These are phyloP conservation scores for Drosophila arawakana DNA, from an alignment of 1,140 invertebrate species.

Conservation along the genomic window DNA sequence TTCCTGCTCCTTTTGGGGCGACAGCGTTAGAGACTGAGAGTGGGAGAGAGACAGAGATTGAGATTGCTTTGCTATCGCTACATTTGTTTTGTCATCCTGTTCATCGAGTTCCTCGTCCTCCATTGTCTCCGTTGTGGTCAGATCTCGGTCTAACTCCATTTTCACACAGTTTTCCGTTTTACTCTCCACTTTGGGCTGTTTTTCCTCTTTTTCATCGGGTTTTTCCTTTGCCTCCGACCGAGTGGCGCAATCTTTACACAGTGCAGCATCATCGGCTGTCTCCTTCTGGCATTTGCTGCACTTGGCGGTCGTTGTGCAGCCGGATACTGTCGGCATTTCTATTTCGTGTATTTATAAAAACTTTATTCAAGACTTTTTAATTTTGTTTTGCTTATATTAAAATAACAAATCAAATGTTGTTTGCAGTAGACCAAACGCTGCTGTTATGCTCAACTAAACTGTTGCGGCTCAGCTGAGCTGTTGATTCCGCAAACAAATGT, in stretches of 20 bases:
- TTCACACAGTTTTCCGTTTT: slow-evolving; percentile 11
- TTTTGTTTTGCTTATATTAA: background rate
- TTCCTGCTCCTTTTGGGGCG: background rate
- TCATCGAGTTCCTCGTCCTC: slow-evolving; percentile 54
- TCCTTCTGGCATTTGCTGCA: slow-evolving; percentile 48
- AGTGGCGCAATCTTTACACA: slow-evolving; percentile 4
- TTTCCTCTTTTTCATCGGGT: slow-evolving; percentile 9
- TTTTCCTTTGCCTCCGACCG: background rate
- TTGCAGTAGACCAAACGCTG: slow-evolving; percentile 9
- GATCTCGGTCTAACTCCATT: slow-evolving; percentile 56
- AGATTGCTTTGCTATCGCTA: background rate
- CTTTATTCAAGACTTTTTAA: background rate
- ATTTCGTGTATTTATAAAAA: background rate
- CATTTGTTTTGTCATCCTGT: background rate
- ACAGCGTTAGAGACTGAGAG: too few relatives aligned
- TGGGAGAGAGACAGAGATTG: background rate
- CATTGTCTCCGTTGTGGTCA: slow-evolving; percentile 59
- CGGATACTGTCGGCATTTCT: slow-evolving; percentile 15
- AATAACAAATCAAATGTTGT: background rate
- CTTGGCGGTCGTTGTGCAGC: slow-evolving; percentile 14
- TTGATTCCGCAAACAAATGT: slow-evolving; percentile 7
- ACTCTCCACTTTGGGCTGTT: background rate
- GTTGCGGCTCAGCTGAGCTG: slow-evolving; percentile 17
- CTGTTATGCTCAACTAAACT: slow-evolving; percentile 21
- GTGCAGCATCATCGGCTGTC: background rate